A percentile compares a stretch with the other conserved stretches of the same genome.
Conservation (phyloP, 2,113 vertebrate species). For the Bubalus kerabau region DNA sequence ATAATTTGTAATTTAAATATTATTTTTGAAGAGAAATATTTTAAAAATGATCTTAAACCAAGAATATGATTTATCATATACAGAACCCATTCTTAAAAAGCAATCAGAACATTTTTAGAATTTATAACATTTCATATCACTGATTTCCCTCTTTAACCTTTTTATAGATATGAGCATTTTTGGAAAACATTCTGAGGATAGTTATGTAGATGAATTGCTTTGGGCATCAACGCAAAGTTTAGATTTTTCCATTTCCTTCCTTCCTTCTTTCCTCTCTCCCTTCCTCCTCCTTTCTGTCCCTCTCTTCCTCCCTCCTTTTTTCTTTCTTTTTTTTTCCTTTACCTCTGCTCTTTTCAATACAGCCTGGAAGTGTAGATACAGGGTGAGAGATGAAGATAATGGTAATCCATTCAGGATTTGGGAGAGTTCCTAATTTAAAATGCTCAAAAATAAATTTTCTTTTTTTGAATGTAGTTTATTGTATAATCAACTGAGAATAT, state of each 20-base stretch:
- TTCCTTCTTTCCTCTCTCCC: neutral
- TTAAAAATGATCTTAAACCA: neutral
- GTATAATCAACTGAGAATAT: neutral
- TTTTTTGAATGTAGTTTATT: neutral
- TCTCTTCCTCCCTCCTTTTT: neutral
- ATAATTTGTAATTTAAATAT: neutral
- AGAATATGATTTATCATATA: neutral
- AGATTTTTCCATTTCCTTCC: neutral
- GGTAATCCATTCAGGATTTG: neutral
- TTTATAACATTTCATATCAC: neutral
- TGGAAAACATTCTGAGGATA: neutral
- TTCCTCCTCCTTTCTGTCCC: accelerated
- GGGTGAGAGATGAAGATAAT: neutral
- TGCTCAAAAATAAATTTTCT: neutral
- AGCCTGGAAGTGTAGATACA: neutral
- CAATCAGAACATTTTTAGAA: neutral
- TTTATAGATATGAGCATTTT: neutral
- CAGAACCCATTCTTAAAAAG: neutral
- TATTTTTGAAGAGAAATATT: neutral
- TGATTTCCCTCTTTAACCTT: neutral
- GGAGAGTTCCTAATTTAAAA: neutral
- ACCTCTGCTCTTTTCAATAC: neutral
- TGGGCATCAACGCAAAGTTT: neutral
- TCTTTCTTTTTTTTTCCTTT: neutral
- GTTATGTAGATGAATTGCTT: neutral